A percentile compares a stretch with the other conserved stretches of the same genome.
Conservation (phyloP, 2,113 vertebrate species). For the Camelus bactrianus region DNA sequence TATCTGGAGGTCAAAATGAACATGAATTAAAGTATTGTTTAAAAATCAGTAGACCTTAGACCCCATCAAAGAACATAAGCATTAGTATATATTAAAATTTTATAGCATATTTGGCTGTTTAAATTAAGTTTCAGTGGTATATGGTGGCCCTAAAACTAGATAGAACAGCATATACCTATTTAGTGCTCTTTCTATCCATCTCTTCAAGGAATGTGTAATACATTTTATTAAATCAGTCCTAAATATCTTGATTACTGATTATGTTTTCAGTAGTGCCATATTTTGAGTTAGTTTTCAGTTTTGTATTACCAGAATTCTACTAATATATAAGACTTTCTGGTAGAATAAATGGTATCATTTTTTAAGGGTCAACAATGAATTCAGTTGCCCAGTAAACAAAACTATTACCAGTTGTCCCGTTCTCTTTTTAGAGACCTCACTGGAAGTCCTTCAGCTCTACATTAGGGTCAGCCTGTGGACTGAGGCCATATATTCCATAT, state of each 20-base stretch:
- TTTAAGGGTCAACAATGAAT: no score
- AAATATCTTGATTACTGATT: background rate
- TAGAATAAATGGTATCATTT: no score
- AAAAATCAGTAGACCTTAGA: background rate
- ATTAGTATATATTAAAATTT: background rate
- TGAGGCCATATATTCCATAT: background rate
- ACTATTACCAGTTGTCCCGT: background rate
- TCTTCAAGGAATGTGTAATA: background rate
- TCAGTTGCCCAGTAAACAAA: background rate
- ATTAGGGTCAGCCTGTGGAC: background rate
- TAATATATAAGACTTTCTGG: no score
- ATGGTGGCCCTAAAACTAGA: background rate
- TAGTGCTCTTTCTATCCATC: background rate
- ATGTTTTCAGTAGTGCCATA: background rate
- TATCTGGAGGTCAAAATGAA: background rate
- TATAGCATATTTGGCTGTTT: background rate
- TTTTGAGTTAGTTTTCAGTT: background rate
- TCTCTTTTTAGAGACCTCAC: background rate
- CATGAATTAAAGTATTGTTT: background rate
- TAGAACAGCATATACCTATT: background rate
- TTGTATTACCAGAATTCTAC: no score
- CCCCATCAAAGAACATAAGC: background rate
- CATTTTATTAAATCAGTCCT: background rate
- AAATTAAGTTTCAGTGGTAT: background rate
- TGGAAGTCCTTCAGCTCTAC: background rate